These are phyloP conservation scores for Anolis apletophallus DNA, from an alignment of 2,797 vertebrate genomes.

Conservation along the genomic window DNA sequence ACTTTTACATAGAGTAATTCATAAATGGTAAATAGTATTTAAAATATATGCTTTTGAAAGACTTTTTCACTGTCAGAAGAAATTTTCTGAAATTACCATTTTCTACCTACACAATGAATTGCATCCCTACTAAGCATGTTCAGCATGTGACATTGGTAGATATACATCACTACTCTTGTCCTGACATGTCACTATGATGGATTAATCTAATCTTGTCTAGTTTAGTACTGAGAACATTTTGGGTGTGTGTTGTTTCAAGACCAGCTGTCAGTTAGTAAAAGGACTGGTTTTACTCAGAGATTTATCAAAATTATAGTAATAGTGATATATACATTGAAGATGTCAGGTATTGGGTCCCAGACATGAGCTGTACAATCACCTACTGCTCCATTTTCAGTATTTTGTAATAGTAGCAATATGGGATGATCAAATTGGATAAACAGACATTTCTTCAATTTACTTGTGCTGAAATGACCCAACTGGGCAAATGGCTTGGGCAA, in stretches of 20 bases:
- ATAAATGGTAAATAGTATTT: no score
- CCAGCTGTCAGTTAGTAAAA: neutral
- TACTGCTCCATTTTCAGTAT: neutral
- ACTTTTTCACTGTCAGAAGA: no score
- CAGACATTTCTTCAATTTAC: neutral
- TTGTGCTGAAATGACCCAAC: neutral
- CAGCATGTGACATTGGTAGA: neutral
- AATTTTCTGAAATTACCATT: no score
- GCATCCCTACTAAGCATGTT: no score
- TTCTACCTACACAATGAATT: no score
- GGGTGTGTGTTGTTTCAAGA: no score
- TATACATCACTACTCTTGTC: neutral
- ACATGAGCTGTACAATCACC: neutral
- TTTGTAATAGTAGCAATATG: neutral
- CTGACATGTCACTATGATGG: neutral
- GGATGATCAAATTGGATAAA: neutral
- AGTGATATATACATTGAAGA: neutral
- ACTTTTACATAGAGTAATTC: no score
- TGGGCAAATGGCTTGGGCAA: neutral
- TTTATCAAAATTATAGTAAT: neutral
- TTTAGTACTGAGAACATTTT: neutral
- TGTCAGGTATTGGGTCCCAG: no score
- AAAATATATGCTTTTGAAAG: no score
- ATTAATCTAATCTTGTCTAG: neutral
- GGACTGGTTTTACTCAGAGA: neutral